A percentile compares a stretch with the other conserved stretches of the same genome.
phyloP scores from a whole-genome alignment of 2,797 vertebrate genomes.

The Hippocampus kuda region DNA sequence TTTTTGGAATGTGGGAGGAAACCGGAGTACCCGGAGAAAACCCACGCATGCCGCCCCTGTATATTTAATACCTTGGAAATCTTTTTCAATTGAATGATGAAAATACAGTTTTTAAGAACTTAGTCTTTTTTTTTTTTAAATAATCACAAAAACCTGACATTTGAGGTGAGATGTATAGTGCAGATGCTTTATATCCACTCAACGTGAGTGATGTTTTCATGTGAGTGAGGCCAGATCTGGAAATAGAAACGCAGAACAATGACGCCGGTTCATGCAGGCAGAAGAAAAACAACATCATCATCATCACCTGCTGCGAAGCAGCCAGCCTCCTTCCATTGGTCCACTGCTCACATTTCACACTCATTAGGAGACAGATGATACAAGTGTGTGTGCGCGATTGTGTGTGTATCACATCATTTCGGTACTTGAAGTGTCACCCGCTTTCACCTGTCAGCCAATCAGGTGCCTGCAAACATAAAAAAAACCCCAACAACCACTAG shows the following conservation, averaged over 20 bases:
- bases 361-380: constrained; percentile 1
- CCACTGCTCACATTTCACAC: constrained; percentile 9
- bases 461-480: not conserved
- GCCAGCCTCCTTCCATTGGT: constrained; percentile 13
- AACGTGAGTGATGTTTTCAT: not conserved
- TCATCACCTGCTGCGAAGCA: constrained; percentile 19
- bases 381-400: not conserved
- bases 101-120: no score
- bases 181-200: not conserved
- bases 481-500: not conserved
- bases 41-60: no score
- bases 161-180: not conserved
- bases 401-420: not conserved
- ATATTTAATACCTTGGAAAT: no score
- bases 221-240: not conserved
- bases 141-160: not conserved
- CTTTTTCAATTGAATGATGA: no score
- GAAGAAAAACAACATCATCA: constrained; percentile 24
- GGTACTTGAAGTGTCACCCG: not conserved
- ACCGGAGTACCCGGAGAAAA: no score
- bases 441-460: not conserved
- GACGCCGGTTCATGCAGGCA: constrained; percentile 21
- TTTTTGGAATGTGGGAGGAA: no score
- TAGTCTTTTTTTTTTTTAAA: no score
- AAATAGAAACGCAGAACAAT: constrained; percentile 4